These are phyloP conservation scores for Oreochromis spilurus DNA, from an alignment of 2,113 vertebrate genomes.

Conservation along the genomic window DNA sequence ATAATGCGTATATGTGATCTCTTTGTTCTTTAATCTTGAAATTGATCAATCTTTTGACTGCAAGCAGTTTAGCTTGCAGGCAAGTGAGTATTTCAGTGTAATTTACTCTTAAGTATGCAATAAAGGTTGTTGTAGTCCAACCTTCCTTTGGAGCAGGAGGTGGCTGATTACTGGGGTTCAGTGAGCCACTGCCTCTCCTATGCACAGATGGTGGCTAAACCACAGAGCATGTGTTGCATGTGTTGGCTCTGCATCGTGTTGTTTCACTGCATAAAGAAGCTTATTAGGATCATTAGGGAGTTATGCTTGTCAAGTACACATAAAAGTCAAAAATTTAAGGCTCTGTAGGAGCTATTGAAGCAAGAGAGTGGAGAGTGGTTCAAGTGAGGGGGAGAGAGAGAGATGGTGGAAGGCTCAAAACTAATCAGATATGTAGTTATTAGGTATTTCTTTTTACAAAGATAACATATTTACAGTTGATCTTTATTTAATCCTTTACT, in stretches of 20 bases:
- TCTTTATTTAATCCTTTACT: background rate
- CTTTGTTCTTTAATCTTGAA: background rate
- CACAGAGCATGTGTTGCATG: constrained; percentile 53
- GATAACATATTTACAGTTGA: background rate
- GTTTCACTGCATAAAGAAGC: constrained; percentile 12
- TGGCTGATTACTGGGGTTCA: constrained; percentile 9
- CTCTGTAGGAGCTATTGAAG: background rate
- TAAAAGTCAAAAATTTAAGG: background rate
- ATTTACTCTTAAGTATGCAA: background rate
- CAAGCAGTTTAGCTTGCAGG: background rate
- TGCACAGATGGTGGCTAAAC: constrained; percentile 65
- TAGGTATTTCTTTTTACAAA: background rate
- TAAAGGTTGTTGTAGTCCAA: background rate
- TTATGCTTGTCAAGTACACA: background rate
- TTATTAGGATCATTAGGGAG: constrained; percentile 2
- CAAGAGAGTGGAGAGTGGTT: background rate
- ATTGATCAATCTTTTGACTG: background rate
- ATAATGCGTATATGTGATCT: background rate
- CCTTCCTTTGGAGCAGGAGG: constrained; percentile 19
- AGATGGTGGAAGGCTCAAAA: background rate
- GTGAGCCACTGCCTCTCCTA: constrained; percentile 12
- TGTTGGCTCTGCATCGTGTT: constrained; percentile 26
- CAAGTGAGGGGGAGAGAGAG: background rate
- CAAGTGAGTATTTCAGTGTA: background rate
- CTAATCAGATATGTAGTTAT: background rate